A percentile compares a stretch with the other conserved stretches of the same genome.
Conservation (phyloP, 2,113 vertebrate genomes). For the Axis porcinus region DNA sequence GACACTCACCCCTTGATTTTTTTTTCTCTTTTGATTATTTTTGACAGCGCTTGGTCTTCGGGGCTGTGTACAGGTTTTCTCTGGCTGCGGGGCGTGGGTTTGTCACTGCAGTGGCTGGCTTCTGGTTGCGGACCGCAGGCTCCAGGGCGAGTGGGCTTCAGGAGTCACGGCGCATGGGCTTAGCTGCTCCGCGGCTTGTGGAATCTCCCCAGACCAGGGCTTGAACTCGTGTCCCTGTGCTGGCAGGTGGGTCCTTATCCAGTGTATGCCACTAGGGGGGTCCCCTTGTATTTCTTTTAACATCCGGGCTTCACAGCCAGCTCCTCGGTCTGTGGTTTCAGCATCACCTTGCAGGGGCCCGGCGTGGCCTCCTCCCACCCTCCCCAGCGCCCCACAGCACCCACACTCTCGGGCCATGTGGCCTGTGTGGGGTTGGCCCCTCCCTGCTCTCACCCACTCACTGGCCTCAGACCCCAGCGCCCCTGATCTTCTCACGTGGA, state of each 20-base stretch:
- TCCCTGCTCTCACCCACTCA: not conserved
- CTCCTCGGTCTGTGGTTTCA: not conserved
- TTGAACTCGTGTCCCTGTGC: accelerated
- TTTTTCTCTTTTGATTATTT: not conserved
- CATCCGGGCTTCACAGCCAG: not conserved
- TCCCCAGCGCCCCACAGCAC: not conserved
- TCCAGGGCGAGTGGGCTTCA: not conserved
- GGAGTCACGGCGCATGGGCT: not conserved
- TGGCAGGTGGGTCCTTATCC: not conserved
- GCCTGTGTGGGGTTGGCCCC: not conserved
- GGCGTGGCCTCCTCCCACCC: not conserved
- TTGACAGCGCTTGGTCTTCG: not conserved
- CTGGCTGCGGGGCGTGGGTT: accelerated
- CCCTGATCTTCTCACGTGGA: not conserved
- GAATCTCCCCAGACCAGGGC: not conserved
- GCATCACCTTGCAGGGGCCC: accelerated
- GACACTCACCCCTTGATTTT: not conserved
- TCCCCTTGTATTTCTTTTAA: not conserved
- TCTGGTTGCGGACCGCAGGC: accelerated
- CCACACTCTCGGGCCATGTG: not conserved
- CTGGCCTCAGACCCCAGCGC: not conserved
- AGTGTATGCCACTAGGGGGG: not conserved
- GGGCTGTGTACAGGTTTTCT: not conserved
- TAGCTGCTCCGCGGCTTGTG: not conserved
- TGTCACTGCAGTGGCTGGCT: accelerated